These are phyloP conservation scores for Poecilia wingei DNA, from an alignment of 2,797 vertebrate species.

Conservation along the genomic window DNA sequence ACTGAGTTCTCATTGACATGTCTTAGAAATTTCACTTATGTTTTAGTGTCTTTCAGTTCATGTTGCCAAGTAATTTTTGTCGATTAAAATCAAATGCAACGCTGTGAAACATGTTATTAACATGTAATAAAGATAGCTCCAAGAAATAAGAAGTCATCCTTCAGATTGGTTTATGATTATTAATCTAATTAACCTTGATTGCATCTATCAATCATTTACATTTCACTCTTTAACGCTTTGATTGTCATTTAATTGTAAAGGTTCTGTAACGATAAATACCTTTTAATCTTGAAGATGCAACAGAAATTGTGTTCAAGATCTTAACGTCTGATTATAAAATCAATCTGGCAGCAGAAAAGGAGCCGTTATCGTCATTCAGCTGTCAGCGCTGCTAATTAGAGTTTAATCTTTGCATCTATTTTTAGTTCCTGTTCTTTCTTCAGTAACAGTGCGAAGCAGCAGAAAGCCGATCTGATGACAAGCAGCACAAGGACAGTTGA, in stretches of 20 bases:
- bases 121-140: neutral
- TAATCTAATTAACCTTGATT: neutral
- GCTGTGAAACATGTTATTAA: neutral
- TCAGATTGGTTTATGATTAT: neutral
- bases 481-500: conserved; percentile 13
- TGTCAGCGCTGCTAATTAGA: conserved; percentile 60
- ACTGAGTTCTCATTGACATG: neutral
- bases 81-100: neutral
- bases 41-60: neutral
- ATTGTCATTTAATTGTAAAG: neutral
- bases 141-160: neutral
- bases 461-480: conserved; percentile 41
- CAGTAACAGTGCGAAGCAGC: conserved; percentile 35
- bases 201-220: neutral
- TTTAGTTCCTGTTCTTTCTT: conserved; percentile 43
- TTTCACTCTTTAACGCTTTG: conserved; percentile 4
- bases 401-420: conserved; percentile 59
- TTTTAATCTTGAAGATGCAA: neutral
- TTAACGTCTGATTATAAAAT: conserved; percentile 23
- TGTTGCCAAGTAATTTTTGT: neutral
- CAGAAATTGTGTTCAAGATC: conserved; percentile 18
- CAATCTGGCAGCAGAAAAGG: conserved; percentile 17
- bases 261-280: neutral
- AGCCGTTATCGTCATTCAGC: conserved; percentile 43
- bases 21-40: neutral